Evolutionary conservation across 2,888 invertebrate species (phyloP).

Genomic region (Drosophila atripex): DNA sequence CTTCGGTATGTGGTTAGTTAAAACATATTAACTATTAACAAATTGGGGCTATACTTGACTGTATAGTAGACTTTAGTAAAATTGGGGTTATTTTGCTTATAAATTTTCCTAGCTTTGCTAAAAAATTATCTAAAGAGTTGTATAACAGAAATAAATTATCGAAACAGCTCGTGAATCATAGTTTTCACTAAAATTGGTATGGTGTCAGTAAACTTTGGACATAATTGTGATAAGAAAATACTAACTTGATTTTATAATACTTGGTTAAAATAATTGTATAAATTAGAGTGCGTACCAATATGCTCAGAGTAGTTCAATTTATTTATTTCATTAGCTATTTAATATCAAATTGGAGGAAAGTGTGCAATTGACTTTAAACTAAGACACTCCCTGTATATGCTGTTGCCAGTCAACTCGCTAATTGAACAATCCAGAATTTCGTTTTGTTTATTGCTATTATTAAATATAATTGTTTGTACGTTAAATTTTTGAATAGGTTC

Average conservation of each 20-base stretch:
- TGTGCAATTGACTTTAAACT: slow-evolving; percentile 9
- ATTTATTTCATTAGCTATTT: background rate
- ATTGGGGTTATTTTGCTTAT: background rate
- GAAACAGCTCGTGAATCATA: background rate
- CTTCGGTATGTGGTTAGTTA: background rate
- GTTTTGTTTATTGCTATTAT: slow-evolving; percentile 26
- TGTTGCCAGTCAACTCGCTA: background rate
- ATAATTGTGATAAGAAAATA: background rate
- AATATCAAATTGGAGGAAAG: background rate
- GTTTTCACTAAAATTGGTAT: slow-evolving; percentile 13
- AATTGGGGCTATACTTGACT: slow-evolving; percentile 10
- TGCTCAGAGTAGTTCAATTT: background rate
- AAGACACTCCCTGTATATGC: slow-evolving; percentile 17
- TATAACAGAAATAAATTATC: background rate
- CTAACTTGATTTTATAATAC: background rate
- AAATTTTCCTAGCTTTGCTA: background rate
- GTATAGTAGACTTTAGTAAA: background rate
- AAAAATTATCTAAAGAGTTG: background rate
- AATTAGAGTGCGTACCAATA: background rate
- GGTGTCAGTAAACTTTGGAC: slow-evolving; percentile 16
- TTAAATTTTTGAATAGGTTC: slow-evolving; percentile 13
- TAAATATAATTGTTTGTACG: slow-evolving; percentile 35
- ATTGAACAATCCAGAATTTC: slow-evolving; percentile 13
- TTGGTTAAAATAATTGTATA: background rate
- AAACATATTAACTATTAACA: background rate